phyloP scores from a whole-genome alignment of 2,113 vertebrate genomes.

The Morone saxatilis region DNA sequence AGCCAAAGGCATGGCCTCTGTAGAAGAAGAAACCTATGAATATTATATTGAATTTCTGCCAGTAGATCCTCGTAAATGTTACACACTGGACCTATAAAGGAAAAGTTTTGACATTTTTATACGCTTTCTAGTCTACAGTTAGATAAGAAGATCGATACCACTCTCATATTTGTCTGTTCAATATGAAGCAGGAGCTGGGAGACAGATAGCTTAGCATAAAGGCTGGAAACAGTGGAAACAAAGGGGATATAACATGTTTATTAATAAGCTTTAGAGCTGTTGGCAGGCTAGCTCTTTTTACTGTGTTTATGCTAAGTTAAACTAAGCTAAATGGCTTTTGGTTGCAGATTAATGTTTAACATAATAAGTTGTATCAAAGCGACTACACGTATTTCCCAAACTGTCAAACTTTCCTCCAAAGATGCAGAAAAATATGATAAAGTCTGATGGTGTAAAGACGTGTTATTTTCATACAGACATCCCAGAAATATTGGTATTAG shows the following conservation, averaged over 20 bases:
- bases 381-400: background rate
- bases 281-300: background rate
- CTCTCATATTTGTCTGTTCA: background rate
- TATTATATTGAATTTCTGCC: no score
- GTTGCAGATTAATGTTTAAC: background rate
- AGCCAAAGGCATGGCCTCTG: no score
- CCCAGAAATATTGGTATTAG: constrained; percentile 18
- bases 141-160: background rate
- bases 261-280: background rate
- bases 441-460: background rate
- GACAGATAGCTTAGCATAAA: background rate
- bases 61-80: no score
- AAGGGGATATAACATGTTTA: background rate
- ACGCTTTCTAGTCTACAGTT: background rate
- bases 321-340: background rate
- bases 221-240: background rate
- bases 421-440: background rate
- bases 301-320: background rate
- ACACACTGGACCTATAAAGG: no score
- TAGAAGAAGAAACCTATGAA: no score
- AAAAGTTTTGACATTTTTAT: background rate
- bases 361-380: background rate
- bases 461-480: background rate
- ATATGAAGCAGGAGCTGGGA: background rate
- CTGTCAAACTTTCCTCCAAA: background rate